Evolutionary conservation across 2,888 invertebrate species (phyloP).

Genomic region (Rosalia funebris): DNA sequence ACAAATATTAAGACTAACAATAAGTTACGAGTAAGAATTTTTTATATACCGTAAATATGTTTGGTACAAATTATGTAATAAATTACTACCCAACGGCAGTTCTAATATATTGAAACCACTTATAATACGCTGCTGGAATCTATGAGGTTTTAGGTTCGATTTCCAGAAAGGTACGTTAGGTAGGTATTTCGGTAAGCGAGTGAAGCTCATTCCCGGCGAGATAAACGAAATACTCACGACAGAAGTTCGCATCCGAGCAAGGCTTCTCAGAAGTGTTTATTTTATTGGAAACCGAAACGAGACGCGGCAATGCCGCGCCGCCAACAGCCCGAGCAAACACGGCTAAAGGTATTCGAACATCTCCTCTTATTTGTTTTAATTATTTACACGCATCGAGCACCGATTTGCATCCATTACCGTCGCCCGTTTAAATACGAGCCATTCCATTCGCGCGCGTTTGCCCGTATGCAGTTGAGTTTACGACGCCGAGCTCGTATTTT

Average conservation of each 20-base stretch:
- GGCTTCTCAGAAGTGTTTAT: not conserved
- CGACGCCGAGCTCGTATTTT: slow-evolving; percentile 45
- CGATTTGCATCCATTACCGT: slow-evolving; percentile 40
- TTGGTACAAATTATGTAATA: too few species aligned
- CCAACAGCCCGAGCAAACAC: slow-evolving; percentile 11
- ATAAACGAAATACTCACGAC: not conserved
- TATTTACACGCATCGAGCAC: slow-evolving; percentile 21
- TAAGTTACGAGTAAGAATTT: too few species aligned
- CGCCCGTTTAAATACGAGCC: slow-evolving; percentile 30
- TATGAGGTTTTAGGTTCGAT: too few species aligned
- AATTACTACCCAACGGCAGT: too few species aligned
- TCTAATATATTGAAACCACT: too few species aligned
- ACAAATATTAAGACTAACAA: too few species aligned
- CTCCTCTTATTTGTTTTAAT: slow-evolving; percentile 28
- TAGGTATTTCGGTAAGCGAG: too few species aligned
- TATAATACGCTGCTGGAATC: too few species aligned
- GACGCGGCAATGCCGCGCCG: not conserved
- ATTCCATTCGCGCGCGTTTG: slow-evolving; percentile 19
- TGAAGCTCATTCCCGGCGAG: too few species aligned
- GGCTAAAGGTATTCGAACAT: slow-evolving; percentile 17
- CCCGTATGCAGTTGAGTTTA: slow-evolving; percentile 33
- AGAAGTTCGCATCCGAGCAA: not conserved
- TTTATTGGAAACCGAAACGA: slow-evolving; percentile 13
- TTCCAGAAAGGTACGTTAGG: too few species aligned
- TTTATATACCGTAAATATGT: too few species aligned